phyloP scores from a whole-genome alignment of 2,113 vertebrate species.

The Phalacrocorax brasilianus region DNA sequence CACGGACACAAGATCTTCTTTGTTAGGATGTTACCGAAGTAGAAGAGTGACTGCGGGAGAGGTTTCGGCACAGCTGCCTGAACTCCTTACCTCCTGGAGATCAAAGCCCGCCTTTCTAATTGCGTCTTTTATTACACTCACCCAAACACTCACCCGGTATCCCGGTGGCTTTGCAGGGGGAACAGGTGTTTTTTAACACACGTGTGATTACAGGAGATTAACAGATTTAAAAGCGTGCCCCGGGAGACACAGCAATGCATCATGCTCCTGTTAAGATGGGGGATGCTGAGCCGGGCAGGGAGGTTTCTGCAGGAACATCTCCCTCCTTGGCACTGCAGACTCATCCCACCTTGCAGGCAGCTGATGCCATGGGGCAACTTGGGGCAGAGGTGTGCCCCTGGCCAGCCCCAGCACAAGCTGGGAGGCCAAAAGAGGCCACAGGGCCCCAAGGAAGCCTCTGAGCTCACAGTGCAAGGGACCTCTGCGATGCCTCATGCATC shows the following conservation, averaged over 20 bases:
- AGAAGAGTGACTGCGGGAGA: background rate
- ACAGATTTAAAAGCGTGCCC: background rate
- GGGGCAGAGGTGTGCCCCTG: background rate
- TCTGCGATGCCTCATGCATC: background rate
- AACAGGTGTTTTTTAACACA: background rate
- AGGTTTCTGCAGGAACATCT: background rate
- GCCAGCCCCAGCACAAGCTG: too few relatives aligned
- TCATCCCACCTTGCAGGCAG: rapidly evolving
- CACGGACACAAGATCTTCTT: background rate
- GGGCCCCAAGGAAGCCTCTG: rapidly evolving
- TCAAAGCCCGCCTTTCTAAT: background rate
- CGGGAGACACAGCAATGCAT: background rate
- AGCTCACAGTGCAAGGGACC: background rate
- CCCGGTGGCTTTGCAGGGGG: background rate
- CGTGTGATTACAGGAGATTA: background rate
- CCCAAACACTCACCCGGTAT: background rate
- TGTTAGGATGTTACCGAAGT: background rate
- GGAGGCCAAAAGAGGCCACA: background rate
- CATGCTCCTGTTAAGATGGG: background rate
- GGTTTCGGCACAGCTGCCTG: conserved; percentile 39
- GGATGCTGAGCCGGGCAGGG: background rate
- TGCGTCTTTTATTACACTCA: background rate
- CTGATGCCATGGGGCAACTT: background rate
- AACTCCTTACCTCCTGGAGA: background rate
- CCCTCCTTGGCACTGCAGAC: background rate